Evolutionary conservation across 1,140 invertebrate species (phyloP).

Genomic region (Drosophila lini): DNA sequence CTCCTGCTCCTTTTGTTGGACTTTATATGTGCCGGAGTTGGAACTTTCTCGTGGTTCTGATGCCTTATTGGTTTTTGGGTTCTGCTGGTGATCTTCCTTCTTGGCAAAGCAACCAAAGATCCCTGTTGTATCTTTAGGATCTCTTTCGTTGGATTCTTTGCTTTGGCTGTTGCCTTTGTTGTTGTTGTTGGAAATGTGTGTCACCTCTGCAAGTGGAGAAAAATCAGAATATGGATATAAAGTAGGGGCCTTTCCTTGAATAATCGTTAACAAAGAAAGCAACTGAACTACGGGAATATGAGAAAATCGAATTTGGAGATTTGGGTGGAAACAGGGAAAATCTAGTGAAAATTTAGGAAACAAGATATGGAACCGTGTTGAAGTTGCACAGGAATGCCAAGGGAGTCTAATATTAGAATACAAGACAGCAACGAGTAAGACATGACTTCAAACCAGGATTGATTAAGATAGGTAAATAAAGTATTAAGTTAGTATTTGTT

Average conservation of each 20-base stretch:
- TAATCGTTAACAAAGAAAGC: conserved; percentile 24
- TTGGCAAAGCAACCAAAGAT: conserved; percentile 62
- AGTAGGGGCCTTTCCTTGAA: conserved; percentile 53
- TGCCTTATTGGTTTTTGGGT: conserved; percentile 16
- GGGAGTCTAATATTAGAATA: background rate
- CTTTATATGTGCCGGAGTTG: conserved; percentile 61
- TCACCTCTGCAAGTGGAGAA: conserved; percentile 81
- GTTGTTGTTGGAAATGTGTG: conserved; percentile 77
- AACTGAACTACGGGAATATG: conserved; percentile 35
- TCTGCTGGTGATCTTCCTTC: conserved; percentile 29
- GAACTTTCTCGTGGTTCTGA: conserved; percentile 16
- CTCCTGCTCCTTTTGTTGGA: conserved; percentile 51
- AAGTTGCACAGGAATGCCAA: background rate
- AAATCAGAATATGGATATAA: conserved; percentile 66
- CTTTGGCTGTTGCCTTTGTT: conserved; percentile 22
- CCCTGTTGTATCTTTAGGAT: conserved; percentile 33
- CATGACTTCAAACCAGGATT: background rate
- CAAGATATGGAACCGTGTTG: background rate
- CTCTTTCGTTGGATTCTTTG: conserved; percentile 42
- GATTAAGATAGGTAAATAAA: background rate
- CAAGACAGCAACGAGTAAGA: background rate
- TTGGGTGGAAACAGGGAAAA: background rate
- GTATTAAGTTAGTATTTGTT: background rate
- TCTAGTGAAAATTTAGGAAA: background rate
- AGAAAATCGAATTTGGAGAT: background rate